Base-by-base conservation (phyloP, 2,888 invertebrate species). In the Tenthredo livida region DNA sequence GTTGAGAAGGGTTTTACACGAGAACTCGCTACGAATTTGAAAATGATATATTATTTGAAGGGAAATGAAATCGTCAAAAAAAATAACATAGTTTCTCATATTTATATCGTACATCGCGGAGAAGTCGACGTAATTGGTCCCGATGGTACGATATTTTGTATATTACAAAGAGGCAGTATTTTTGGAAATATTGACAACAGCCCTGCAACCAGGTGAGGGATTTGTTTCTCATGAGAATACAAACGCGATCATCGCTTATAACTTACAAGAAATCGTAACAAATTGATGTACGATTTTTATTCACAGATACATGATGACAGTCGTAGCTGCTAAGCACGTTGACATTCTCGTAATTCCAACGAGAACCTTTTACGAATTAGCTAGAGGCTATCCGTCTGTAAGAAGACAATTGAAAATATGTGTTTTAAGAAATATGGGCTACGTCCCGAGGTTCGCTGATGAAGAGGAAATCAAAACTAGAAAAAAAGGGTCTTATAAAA, bases 171-270 rank as follows among this genome's bases (percentile, higher is more conserved):
- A 86, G 89, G 89, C 33, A 88, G 89, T 25, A 85, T 88, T 12
- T 89, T 89, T 84, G 88, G 89, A n/a, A 88, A 89, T 77, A 86
- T 89, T 9, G 89, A 90, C 65, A 87, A 89, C n/a, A 86, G 87
- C 2, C 15, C 65, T 12, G 84, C 85, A 83, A 86, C 86, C 15
- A 86, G 89, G 84, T 89, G 87, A 80, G 61, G 7, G 33, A 33
- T 37, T 50, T 17, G 21, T 1, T n/a, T 61, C 21, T 43, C 25
- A 25, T 43, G 12, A 33, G n/a, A 12, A 33, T 54, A n/a, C 21
- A 5, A 70, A 33, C 70, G 12, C 37, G 2, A 15, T 5, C 0
- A 37, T 17, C n/a, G 7, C 3, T 17, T 5, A 37, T 70, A 17
- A 33, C 17, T n/a, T 43, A n/a, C 3, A n/a, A 10, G 7, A 21